Percentiles rank a stretch among this genome's conserved stretches.
phyloP scores from a whole-genome alignment of 2,888 invertebrate genomes.

The Agrochola litura region DNA sequence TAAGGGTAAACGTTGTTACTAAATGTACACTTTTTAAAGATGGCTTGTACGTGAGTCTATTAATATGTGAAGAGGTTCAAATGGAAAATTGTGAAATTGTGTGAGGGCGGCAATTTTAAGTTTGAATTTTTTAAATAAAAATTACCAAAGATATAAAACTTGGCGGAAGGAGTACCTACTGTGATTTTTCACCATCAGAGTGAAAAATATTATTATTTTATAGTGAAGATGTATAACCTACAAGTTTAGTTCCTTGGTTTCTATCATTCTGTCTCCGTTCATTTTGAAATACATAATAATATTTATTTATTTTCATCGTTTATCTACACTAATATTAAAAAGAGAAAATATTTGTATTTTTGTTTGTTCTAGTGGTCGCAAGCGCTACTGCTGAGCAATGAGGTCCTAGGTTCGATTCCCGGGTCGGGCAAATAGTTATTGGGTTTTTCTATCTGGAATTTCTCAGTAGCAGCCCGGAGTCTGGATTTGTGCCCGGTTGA shows the following conservation, averaged over 20 bases:
- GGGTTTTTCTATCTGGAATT: too few relatives aligned
- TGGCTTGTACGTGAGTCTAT: slow-evolving; percentile 3
- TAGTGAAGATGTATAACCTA: not conserved
- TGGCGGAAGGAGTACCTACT: too few relatives aligned
- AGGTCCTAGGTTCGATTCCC: too few relatives aligned
- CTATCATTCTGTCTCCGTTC: too few relatives aligned
- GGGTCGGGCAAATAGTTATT: too few relatives aligned
- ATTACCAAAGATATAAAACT: not conserved
- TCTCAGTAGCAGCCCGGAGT: too few relatives aligned
- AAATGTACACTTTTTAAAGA: slow-evolving; percentile 39
- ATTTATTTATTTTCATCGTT: not conserved
- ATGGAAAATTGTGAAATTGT: slow-evolving; percentile 30
- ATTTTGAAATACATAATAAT: not conserved
- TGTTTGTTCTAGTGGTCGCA: too few relatives aligned
- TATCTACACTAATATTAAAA: too few relatives aligned
- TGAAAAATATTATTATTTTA: not conserved
- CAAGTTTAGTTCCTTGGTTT: not conserved
- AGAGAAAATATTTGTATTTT: too few relatives aligned
- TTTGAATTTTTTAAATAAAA: not conserved
- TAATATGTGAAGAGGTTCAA: slow-evolving; percentile 39
- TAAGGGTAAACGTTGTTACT: slow-evolving; percentile 33
- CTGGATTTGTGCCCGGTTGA: too few relatives aligned
- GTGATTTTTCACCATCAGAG: too few relatives aligned
- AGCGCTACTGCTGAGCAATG: too few relatives aligned
- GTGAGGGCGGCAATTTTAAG: not conserved